Evolutionary conservation across 2,888 invertebrate genomes (phyloP), one percentile per base, ranked within the genome.

Genomic region (Cyaniris semiargus): DNA sequence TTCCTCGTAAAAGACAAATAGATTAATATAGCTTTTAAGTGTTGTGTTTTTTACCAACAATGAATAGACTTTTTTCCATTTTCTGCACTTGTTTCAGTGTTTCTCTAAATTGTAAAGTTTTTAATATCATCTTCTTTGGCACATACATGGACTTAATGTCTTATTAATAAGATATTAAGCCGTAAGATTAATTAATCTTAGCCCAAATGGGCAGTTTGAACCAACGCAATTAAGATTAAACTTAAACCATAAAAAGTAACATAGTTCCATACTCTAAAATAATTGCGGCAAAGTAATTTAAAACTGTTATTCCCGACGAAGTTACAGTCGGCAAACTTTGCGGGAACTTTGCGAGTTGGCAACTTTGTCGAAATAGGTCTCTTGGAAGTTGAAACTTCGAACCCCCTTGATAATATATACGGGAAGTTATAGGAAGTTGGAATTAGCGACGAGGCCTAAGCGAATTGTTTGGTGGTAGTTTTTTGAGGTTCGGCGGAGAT

Each of bases 381-480:
- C 82, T 70, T 21, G 81, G 80, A 82, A 83, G 81, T 83, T 83
- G 80, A 83, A 87, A 86, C 71, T 66, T 66, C 15, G 71, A 38
- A 34, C 38, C 34, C 34, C 31, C 38, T 71, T 71, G 71, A 71
- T 71, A 71, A 71, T 71, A 71, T 71, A 71, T 66, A 31, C 27
- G 27, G 66, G 66, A 71, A 71, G 71, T 71, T 71, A n/a, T 71
- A 5, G 70, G 34, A n/a, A 71, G 13, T 38, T 71, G 3, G 13
- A 71, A 21, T 71, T 34, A 21, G n/a, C 71, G 21, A n/a, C 70
- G 60, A 60, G 60, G 66, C 27, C 66, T 66, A 66, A 66, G 66
- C 66, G 66, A 66, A 66, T 66, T 66, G 31, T 66, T 66, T 27
- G 5, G 60, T 15, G 1, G 23, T 13, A 1, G 10, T 21, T 66